These are phyloP conservation scores for Amphilophus citrinellus DNA, from an alignment of 2,113 vertebrate species.

Conservation along the genomic window DNA sequence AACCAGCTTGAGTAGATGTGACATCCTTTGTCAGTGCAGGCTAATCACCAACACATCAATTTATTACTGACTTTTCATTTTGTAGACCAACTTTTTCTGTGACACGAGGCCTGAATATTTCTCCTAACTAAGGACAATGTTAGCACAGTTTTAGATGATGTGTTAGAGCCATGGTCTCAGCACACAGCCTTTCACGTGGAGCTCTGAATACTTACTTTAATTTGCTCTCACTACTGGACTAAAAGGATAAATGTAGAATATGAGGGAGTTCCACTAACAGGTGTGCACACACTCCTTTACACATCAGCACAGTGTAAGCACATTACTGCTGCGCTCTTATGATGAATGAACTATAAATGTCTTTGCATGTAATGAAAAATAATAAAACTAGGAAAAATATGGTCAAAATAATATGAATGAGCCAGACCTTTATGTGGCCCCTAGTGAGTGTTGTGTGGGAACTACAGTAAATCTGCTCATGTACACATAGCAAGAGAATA, in stretches of 20 bases:
- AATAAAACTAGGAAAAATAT: slow-evolving; percentile 49
- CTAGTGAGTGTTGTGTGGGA: background rate
- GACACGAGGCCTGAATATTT: background rate
- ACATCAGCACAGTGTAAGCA: background rate
- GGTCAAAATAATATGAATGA: slow-evolving; percentile 39
- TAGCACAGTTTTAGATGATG: no score
- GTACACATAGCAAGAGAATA: slow-evolving; percentile 5
- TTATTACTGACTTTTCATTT: background rate
- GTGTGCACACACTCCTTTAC: slow-evolving; percentile 4
- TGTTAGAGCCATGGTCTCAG: no score
- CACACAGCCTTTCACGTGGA: no score
- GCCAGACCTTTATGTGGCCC: background rate
- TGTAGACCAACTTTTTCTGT: background rate
- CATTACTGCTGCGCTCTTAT: background rate
- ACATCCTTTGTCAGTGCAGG: background rate
- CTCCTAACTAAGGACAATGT: background rate
- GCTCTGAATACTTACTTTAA: background rate
- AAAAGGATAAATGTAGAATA: background rate
- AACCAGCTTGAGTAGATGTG: background rate
- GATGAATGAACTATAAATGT: slow-evolving; percentile 45
- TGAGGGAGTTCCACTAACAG: background rate
- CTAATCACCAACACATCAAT: background rate
- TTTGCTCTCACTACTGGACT: background rate
- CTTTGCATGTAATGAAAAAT: slow-evolving; percentile 36
- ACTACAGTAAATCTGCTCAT: slow-evolving; percentile 24